These are phyloP conservation scores for Andricus grossulariae DNA, from an alignment of 1,140 invertebrate species.

Conservation along the genomic window DNA sequence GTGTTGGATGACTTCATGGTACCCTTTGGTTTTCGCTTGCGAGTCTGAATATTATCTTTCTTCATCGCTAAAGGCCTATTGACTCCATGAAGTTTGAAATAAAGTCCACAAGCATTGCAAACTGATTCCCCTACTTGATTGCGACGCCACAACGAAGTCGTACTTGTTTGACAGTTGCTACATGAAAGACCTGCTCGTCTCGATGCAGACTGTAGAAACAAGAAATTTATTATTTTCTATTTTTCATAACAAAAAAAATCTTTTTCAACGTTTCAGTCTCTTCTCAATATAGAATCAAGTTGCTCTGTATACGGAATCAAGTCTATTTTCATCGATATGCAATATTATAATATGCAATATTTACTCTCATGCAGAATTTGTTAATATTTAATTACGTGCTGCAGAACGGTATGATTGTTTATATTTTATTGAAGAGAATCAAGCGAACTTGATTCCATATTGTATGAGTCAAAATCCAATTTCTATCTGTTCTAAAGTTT, in stretches of 20 bases:
- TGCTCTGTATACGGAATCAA: too few species aligned
- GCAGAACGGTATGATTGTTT: too few species aligned
- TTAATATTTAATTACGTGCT: too few species aligned
- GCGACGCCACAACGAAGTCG: slow-evolving; percentile 93
- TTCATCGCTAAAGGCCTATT: slow-evolving; percentile 94
- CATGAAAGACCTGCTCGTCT: slow-evolving; percentile 90
- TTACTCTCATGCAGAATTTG: too few species aligned
- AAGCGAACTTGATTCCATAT: too few species aligned
- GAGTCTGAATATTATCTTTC: slow-evolving; percentile 95
- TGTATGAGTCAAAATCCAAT: too few species aligned
- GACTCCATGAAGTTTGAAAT: slow-evolving; percentile 92
- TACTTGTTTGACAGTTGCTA: slow-evolving; percentile 91
- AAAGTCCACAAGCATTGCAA: slow-evolving; percentile 96
- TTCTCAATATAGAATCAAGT: too few species aligned
- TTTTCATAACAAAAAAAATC: background rate
- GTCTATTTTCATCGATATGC: too few species aligned
- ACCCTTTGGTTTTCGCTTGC: slow-evolving; percentile 93
- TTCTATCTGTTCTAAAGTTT: too few species aligned
- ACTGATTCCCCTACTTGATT: slow-evolving; percentile 92
- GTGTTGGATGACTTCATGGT: slow-evolving; percentile 73
- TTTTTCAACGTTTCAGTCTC: background rate
- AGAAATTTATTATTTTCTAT: background rate
- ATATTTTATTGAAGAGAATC: too few species aligned
- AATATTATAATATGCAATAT: too few species aligned
- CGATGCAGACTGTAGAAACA: slow-evolving; percentile 75